These are phyloP conservation scores for Apaloderma vittatum DNA, from an alignment of 2,113 vertebrate genomes.

Conservation along the genomic window DNA sequence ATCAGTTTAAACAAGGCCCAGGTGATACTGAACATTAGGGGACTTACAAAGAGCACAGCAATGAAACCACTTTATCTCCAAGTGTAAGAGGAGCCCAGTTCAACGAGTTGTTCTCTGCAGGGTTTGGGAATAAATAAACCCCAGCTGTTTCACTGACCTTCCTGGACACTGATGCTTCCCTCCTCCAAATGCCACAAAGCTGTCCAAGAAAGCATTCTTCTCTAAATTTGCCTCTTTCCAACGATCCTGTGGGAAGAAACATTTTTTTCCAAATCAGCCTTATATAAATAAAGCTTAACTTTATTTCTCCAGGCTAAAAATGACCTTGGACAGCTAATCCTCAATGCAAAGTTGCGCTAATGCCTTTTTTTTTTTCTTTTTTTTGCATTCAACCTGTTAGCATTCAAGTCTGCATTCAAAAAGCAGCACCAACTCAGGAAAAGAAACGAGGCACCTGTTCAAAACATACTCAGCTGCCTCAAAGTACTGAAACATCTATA, in stretches of 20 bases:
- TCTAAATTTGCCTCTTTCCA: slow-evolving; percentile 90
- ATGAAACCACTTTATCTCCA: slow-evolving; percentile 16
- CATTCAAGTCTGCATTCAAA: slow-evolving; percentile 23
- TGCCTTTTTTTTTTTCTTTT: slow-evolving; percentile 36
- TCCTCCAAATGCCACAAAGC: slow-evolving; percentile 86
- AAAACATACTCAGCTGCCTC: background rate
- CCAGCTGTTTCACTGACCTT: slow-evolving; percentile 85
- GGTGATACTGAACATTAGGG: background rate
- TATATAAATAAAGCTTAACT: slow-evolving; percentile 82
- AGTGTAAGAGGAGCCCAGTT: slow-evolving; percentile 10
- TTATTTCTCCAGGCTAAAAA: slow-evolving; percentile 81
- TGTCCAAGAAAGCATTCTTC: slow-evolving; percentile 88
- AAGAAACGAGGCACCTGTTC: background rate
- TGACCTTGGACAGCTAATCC: slow-evolving; percentile 78
- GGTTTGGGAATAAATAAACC: slow-evolving; percentile 58
- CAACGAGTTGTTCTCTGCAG: slow-evolving; percentile 2
- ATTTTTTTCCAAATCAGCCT: slow-evolving; percentile 73
- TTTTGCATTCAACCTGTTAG: slow-evolving; percentile 63
- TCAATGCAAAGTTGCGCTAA: slow-evolving; percentile 50
- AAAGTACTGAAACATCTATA: background rate
- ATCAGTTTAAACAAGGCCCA: background rate
- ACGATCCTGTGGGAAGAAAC: slow-evolving; percentile 91
- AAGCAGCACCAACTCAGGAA: background rate
- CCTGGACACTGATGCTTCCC: slow-evolving; percentile 89
- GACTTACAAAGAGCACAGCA: background rate